Conservation (phyloP, 2,797 vertebrate genomes). For the Acanthornis magna region DNA sequence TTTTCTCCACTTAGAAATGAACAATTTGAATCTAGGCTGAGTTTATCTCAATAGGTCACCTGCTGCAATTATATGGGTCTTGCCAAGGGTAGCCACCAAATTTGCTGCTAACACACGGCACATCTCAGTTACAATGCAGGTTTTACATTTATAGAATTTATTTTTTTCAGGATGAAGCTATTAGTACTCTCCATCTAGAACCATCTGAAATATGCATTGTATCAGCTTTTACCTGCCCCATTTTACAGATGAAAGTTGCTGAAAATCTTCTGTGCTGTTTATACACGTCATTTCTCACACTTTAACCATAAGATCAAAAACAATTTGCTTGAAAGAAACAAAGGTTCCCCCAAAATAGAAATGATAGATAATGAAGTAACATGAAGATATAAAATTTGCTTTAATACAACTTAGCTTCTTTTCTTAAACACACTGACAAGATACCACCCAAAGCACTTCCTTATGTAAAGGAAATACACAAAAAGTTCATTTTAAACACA, state of each 20-base stretch:
- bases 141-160: background rate
- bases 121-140: background rate
- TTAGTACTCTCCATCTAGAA: background rate
- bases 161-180: background rate
- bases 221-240: background rate
- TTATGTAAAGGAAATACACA: background rate
- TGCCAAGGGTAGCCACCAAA: background rate
- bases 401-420: background rate
- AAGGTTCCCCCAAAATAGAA: background rate
- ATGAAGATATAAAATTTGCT: fast-evolving
- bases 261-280: background rate
- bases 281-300: background rate
- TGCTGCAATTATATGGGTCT: background rate
- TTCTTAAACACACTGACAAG: background rate
- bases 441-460: background rate
- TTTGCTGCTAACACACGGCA: background rate
- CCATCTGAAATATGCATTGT: too few species aligned
- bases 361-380: background rate
- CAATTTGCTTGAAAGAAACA: background rate
- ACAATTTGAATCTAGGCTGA: background rate
- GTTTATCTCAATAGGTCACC: background rate
- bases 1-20: background rate
- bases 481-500: background rate
- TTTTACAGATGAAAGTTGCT: background rate
- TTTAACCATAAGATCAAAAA: background rate